Percentiles rank a stretch among this genome's conserved stretches.
Conservation (phyloP, 2,797 vertebrate species). For the Pseudochaenichthys georgianus region DNA sequence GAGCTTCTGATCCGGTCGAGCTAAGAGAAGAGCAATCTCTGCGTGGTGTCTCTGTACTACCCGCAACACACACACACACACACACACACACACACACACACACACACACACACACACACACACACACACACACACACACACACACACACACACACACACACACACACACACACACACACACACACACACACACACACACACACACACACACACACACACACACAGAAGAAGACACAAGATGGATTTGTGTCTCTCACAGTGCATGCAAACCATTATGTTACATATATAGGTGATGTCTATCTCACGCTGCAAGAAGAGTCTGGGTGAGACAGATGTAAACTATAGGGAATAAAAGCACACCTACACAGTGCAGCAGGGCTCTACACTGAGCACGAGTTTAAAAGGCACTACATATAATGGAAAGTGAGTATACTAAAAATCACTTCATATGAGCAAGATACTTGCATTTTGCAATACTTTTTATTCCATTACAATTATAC, state of each 20-base stretch:
- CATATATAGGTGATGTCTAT: conserved; percentile 20
- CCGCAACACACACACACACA: conserved; percentile 22
- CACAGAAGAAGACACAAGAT: conserved; percentile 26
- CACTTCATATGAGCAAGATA: background rate
- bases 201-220: conserved; percentile 10
- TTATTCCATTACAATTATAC: background rate
- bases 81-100: background rate
- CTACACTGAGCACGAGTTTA: conserved; percentile 2
- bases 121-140: conserved; percentile 13
- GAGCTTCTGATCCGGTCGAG: conserved; percentile 67
- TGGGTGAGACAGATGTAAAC: conserved; percentile 7
- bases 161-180: conserved; percentile 12
- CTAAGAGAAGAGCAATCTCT: conserved; percentile 59
- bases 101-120: too few relatives aligned
- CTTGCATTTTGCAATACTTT: background rate
- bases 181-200: too few relatives aligned
- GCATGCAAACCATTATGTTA: conserved; percentile 20
- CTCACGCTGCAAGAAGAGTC: conserved; percentile 7
- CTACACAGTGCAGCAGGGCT: background rate
- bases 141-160: background rate
- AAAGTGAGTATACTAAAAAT: background rate
- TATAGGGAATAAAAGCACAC: conserved; percentile 15
- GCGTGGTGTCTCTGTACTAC: conserved; percentile 51
- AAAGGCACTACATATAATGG: background rate
- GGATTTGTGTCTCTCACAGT: conserved; percentile 7